Conservation (phyloP, 2,888 invertebrate genomes). For the Tachina grossa region DNA sequence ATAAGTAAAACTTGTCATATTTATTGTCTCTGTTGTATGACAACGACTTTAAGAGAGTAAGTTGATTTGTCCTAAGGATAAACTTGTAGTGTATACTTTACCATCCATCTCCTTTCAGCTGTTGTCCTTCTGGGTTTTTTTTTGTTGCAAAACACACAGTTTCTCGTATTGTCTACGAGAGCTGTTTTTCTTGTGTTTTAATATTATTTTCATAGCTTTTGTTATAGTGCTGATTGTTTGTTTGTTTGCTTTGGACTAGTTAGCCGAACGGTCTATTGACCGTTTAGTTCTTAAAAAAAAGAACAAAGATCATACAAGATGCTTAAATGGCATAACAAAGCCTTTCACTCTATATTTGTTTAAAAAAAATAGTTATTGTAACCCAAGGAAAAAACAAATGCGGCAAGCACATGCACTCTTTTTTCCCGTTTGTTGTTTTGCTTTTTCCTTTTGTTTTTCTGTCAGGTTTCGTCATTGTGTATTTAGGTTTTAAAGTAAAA, state of each 20-base stretch:
- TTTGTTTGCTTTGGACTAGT: conserved; percentile 39
- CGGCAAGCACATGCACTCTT: not conserved
- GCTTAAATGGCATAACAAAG: conserved; percentile 30
- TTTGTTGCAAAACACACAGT: not conserved
- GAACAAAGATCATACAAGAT: not conserved
- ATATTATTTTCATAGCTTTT: conserved; percentile 11
- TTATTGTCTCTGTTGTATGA: conserved; percentile 32
- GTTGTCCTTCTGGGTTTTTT: conserved; percentile 1
- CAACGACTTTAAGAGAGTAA: conserved; percentile 30
- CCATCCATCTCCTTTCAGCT: conserved; percentile 17
- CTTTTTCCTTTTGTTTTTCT: not conserved
- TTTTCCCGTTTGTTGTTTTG: not conserved
- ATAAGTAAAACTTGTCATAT: conserved; percentile 26
- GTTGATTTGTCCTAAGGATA: conserved; percentile 40
- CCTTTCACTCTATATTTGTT: not conserved
- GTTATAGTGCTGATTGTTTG: conserved; percentile 16
- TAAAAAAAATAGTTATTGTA: not conserved
- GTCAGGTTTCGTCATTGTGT: not conserved
- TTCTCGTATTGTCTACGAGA: not conserved
- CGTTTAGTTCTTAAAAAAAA: conserved; percentile 21
- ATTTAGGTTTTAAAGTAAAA: not conserved
- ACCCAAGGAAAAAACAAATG: not conserved
- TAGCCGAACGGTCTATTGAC: conserved; percentile 34
- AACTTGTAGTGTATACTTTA: conserved; percentile 10
- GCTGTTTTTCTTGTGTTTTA: not conserved